Evolutionary conservation across 2,113 vertebrate genomes (phyloP).

Genomic region (Podilymbus podiceps): DNA sequence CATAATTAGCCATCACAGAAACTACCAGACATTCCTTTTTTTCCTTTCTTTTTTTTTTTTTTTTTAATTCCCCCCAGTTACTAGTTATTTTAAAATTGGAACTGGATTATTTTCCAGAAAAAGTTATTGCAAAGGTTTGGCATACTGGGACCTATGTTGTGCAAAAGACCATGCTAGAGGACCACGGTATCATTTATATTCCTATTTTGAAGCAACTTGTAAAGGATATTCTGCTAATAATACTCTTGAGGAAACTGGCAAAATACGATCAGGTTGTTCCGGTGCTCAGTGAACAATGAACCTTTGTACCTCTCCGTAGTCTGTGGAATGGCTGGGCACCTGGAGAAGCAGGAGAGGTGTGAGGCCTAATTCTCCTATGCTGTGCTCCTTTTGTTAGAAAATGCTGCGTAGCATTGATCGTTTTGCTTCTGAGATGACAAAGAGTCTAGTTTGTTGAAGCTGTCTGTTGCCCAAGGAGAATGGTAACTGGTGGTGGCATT

Average conservation of each 20-base stretch:
- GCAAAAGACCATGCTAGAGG: background rate
- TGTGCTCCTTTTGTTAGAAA: background rate
- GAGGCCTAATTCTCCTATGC: background rate
- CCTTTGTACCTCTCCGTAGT: background rate
- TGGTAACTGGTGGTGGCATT: too few species aligned
- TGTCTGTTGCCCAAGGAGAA: background rate
- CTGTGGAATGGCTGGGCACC: too few species aligned
- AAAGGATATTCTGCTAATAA: background rate
- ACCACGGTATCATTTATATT: background rate
- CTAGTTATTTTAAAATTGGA: background rate
- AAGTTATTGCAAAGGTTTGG: background rate
- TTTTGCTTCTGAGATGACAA: background rate
- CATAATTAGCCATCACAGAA: background rate
- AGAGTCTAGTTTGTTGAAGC: background rate
- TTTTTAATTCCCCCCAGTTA: background rate
- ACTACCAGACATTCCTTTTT: background rate
- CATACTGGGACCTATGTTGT: background rate
- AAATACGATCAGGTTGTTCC: background rate
- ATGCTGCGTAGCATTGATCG: background rate
- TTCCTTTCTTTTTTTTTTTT: background rate
- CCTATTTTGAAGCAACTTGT: background rate
- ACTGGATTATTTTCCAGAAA: background rate
- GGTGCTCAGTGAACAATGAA: background rate
- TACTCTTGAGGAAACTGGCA: background rate
- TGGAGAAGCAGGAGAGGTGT: background rate